A percentile compares a stretch with the other conserved stretches of the same genome.
Conservation (phyloP, 1,140 invertebrate species). For the Oreohelix idahoensis region DNA sequence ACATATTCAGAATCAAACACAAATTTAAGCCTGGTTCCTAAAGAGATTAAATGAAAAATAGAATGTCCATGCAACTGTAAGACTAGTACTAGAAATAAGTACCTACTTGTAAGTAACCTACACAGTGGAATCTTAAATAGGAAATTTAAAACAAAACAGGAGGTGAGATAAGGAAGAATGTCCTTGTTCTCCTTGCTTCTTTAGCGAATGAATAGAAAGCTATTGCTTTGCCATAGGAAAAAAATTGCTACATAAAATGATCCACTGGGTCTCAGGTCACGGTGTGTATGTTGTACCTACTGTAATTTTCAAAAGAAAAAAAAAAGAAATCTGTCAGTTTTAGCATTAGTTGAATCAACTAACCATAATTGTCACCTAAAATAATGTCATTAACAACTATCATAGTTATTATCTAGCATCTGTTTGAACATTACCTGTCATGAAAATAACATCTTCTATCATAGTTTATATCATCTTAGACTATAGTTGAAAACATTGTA, state of each 20-base stretch:
- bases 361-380: too few relatives aligned
- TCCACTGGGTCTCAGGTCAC: background rate
- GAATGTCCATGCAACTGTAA: too few relatives aligned
- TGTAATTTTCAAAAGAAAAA: too few relatives aligned
- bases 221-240: background rate
- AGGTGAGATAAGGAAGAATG: background rate
- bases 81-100: too few relatives aligned
- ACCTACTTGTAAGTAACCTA: too few relatives aligned
- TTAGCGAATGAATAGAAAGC: background rate
- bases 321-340: too few relatives aligned
- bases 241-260: background rate
- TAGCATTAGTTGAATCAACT: too few relatives aligned
- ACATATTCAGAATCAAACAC: too few relatives aligned
- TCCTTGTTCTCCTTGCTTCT: background rate
- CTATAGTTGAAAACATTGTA: slow-evolving; percentile 26
- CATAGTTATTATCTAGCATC: background rate
- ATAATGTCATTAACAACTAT: background rate
- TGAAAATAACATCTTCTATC: background rate
- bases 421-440: background rate
- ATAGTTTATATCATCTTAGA: background rate
- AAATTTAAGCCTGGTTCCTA: too few relatives aligned
- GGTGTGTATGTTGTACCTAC: too few relatives aligned
- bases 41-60: too few relatives aligned
- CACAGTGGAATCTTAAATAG: too few relatives aligned
- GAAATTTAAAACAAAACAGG: background rate